Base-by-base conservation (phyloP, 1,140 invertebrate species). In the Anoplolepis gracilipes region DNA sequence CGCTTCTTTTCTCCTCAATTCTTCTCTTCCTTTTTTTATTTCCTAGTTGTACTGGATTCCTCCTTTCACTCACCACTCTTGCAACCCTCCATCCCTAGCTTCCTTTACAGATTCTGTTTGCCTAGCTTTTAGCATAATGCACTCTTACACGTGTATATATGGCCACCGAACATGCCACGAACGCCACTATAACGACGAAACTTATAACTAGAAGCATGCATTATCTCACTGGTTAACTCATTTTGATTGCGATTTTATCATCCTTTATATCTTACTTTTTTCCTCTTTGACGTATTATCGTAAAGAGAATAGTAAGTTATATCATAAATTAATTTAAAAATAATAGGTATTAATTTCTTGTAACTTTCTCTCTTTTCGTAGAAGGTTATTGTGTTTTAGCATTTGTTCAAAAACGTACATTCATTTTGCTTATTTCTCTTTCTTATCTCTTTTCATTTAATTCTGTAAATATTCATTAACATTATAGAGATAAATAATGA, bases 71-170 rank as follows among this genome's bases (percentile, higher is more conserved):
- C 46, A 42, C 73, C 19, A 36, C 33, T 76, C 46, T n/a, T 62
- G 49, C 85, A 64, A 13, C 67, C 55, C 61, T 25, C 28, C 16
- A 49, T 49, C 46, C 33, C 42, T 59, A n/a, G n/a, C 13, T 78
- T 39, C 59, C 28, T 64, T 81, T 57, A 30, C 36, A 81, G 69
- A 0, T 33, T 53, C 22, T 82, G 67, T 90, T 90, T 90, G 57
- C 25, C 33, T 69, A 79, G 88, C 89, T 90, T 90, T 90, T 84
- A 89, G 28, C 61, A 69, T 87, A 87, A 89, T 82, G 78, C 77
- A 59, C 62, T n/a, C n/a, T 65, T 82, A 73, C 28, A 30, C 11
- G 13, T 46, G 59, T 75, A 88, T 33, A 55, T 61, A 25, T 57
- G n/a, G n/a, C 16, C 36, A 57, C 13, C 4, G 6, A 70, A 36